Base-by-base conservation (phyloP, 1,140 invertebrate species). In the Cotesia glomerata region DNA sequence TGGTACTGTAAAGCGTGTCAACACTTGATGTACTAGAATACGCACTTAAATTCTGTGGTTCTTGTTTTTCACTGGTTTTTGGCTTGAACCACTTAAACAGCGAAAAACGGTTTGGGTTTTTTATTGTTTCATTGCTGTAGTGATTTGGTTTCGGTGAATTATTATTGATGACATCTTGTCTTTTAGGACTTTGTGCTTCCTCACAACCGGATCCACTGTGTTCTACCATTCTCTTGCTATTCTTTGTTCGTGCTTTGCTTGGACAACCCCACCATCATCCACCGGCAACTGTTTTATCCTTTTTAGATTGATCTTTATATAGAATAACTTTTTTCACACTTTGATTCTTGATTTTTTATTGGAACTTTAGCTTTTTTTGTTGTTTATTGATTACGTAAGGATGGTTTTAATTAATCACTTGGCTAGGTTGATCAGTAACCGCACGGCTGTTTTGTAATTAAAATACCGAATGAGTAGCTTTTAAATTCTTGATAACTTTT, bases 1-100 rank as follows among this genome's bases (percentile, higher is more conserved):
- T 89, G 14, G 91, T 92, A 76, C 92, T 93, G 75, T 91, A 88
- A 18, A 89, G 81, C 2, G 89, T 90, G 77, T 88, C 87, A 59
- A 90, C 83, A 78, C 90, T 91, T 26, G 88, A 89, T 61, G 80
- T 86, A 76, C 90, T 90, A 26, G 87, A 87, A 36, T 77, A 81
- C 13, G 77, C 75, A 68, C 54, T 74, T 59, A 16, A 11, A 59
- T 59, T 34, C 32, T 35, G 39, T 58, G 54, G 35, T 59, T 3
- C 45, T 34, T n/a, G 11, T 52, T 39, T 56, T 61, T 11, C 56
- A 5, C 9, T 63, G 51, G 16, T 16, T 39, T 9, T 69, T 1
- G 82, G 80, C 65, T 80, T 82, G 75, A 86, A 85, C 85, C 85
- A 86, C 74, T 80, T 84, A 71, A 86, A 82, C 32, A 86, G 13